Evolutionary conservation across 64 coral and sea anemone species (phyloP), one percentile per base, ranked within the genome.

Genomic region (Stichodactyla helianthus): DNA sequence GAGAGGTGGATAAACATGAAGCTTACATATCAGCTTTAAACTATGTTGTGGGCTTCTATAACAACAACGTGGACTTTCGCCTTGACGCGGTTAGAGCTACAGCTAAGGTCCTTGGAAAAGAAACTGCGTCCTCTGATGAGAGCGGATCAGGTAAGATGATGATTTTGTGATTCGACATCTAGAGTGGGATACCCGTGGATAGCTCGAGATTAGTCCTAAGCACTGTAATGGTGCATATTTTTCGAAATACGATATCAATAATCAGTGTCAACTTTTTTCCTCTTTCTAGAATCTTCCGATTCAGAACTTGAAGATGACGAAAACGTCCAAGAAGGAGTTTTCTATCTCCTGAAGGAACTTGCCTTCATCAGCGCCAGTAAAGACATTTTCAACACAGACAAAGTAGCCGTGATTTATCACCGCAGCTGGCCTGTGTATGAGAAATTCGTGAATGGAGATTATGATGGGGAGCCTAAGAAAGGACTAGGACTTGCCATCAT

Each of bases 361-460:
- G 91, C 87, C 50, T 93, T 86, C n/a, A 84, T 93, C 12, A 84
- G 89, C 59, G 70, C 91, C 55, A 86, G 87, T 76, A 93, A 89
- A 82, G 87, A 88, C 60, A 88, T 93, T 44, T 93, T 85, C 77
- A 68, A 71, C 1, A 89, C 91, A 79, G 83, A 93, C 22, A 85
- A 63, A 23, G 83, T 93, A 52, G 82, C 87, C 18, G 91, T 93
- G 28, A 88, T 93, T 20, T 93, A 93, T 60, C 91, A 93, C 35
- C 91, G 91, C 28, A 88, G 82, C 13, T 93, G 87, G 87, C 70
- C 86, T 20, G 84, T 93, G 50, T 93, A 88, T 52, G 91, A 93
- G 83, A 93, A 93, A 58, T 93, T 89, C 65, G 62, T 93, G 2
- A 93, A 93, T 23, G 91, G 91, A 20, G 87, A 89, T 10, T 93